A percentile compares a stretch with the other conserved stretches of the same genome.
phyloP scores from a whole-genome alignment of 2,888 invertebrate species.

The Erpobdella octoculata region DNA sequence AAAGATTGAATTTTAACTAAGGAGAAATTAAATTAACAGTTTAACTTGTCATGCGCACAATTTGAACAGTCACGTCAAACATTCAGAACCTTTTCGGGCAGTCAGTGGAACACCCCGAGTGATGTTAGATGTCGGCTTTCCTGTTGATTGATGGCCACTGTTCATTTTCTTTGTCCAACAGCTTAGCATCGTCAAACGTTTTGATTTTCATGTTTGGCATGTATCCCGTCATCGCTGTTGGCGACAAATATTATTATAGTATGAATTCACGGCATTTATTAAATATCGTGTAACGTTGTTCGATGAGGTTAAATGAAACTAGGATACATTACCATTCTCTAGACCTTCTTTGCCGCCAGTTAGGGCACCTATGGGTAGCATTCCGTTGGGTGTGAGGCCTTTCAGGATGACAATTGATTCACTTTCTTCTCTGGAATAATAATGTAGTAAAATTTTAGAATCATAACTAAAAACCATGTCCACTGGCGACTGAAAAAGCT shows the following conservation, averaged over 20 bases:
- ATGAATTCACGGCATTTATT: neutral
- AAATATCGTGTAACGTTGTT: neutral
- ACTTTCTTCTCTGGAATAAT: constrained; percentile 29
- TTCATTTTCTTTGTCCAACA: constrained; percentile 24
- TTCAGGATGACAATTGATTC: constrained; percentile 26
- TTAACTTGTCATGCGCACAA: no score
- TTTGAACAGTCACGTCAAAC: no score
- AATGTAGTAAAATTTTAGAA: no score
- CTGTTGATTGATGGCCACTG: constrained; percentile 14
- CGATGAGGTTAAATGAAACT: neutral
- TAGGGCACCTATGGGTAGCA: constrained; percentile 30
- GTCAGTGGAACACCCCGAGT: no score
- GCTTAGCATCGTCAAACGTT: constrained; percentile 28
- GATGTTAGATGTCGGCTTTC: no score
- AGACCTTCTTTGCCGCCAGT: constrained; percentile 30
- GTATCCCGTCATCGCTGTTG: constrained; percentile 29
- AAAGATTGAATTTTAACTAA: no score
- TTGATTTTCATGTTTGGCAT: constrained; percentile 30
- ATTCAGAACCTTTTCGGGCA: no score
- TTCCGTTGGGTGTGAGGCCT: constrained; percentile 28
- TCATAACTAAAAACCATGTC: no score
- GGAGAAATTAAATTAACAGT: no score
- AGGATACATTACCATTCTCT: constrained; percentile 15
- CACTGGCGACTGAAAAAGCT: no score
- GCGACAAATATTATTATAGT: no score